Conservation (phyloP, 2,888 invertebrate species). For the Pyrrhia umbra region DNA sequence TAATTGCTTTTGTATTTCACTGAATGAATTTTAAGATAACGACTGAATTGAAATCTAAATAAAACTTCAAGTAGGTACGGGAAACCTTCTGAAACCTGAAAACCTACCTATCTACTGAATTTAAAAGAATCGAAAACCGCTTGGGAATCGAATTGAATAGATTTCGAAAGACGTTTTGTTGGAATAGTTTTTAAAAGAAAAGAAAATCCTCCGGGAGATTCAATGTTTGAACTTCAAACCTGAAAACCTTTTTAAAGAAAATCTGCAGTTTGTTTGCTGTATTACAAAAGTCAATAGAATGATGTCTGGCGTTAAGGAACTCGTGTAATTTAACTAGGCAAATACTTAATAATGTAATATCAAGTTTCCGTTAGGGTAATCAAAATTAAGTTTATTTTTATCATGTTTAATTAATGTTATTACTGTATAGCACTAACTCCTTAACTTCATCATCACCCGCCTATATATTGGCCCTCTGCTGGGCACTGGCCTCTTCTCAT, state of each 20-base stretch:
- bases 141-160: slow-evolving; percentile 20
- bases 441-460: too few species aligned
- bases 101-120: not conserved
- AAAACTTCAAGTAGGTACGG: not conserved
- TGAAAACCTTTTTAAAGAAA: not conserved
- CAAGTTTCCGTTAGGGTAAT: too few species aligned
- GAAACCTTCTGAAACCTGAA: slow-evolving; percentile 8
- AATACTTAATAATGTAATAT: too few species aligned
- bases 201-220: slow-evolving; percentile 8
- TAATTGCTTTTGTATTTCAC: not conserved
- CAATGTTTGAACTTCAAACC: slow-evolving; percentile 4
- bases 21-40: not conserved
- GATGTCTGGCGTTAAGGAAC: too few species aligned
- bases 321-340: too few species aligned
- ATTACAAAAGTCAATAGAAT: not conserved
- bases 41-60: not conserved
- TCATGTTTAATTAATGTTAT: too few species aligned
- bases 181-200: slow-evolving; percentile 8
- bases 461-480: too few species aligned
- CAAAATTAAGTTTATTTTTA: too few species aligned
- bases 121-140: slow-evolving; percentile 18
- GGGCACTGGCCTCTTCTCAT: too few species aligned
- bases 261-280: not conserved
- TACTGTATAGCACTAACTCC: too few species aligned
- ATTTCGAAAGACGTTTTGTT: slow-evolving; percentile 25